phyloP scores from a whole-genome alignment of 30 jellyfish, hydroid and myxozoan genomes.

The Euphysa ruthae region DNA sequence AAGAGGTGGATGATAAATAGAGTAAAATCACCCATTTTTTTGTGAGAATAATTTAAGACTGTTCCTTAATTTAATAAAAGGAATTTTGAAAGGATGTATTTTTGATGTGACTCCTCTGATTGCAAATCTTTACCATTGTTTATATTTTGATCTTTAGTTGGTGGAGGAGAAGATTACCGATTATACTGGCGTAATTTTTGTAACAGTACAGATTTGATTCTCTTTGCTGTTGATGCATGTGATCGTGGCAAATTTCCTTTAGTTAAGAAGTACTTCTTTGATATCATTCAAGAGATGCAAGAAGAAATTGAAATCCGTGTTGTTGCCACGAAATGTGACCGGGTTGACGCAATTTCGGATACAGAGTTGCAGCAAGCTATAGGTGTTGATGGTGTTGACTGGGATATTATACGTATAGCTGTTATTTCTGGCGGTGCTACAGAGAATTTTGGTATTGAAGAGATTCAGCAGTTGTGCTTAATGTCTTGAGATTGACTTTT shows the following conservation, averaged over 20 bases:
- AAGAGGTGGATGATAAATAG: no score
- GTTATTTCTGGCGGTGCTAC: constrained; percentile 29
- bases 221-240: constrained; percentile 35
- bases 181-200: constrained; percentile 27
- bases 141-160: constrained; percentile 12
- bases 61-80: no score
- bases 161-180: constrained; percentile 34
- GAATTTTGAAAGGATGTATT: no score
- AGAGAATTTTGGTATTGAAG: constrained; percentile 6
- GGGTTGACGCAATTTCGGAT: neutral
- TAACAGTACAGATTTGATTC: neutral
- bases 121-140: neutral
- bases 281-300: neutral
- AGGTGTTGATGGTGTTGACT: neutral
- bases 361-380: constrained; percentile 10
- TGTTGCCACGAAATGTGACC: constrained; percentile 33
- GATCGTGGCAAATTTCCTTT: constrained; percentile 14
- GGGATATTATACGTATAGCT: neutral
- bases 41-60: no score
- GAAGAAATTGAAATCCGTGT: constrained; percentile 1
- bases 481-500: neutral
- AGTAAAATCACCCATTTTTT: no score
- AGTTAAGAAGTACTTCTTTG: constrained; percentile 12
- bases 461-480: constrained; percentile 19
- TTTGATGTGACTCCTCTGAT: no score